These are phyloP conservation scores for Arctopsyche grandis DNA, from an alignment of 1,140 invertebrate genomes.

Conservation along the genomic window DNA sequence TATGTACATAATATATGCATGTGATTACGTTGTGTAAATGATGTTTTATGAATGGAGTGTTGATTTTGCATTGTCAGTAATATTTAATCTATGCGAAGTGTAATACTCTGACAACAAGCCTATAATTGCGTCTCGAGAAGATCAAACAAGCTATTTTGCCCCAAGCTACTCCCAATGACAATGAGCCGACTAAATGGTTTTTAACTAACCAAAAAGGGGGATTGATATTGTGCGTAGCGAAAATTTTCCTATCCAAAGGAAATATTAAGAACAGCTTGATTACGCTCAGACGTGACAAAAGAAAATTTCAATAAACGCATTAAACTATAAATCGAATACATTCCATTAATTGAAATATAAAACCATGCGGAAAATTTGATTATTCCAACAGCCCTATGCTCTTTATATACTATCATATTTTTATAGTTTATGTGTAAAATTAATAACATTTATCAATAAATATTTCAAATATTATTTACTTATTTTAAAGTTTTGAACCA, in stretches of 20 bases:
- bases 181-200: conserved; percentile 8
- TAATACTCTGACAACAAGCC: background rate
- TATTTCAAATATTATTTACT: too few species aligned
- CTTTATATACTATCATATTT: too few species aligned
- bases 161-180: background rate
- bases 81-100: background rate
- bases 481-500: too few species aligned
- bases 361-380: too few species aligned
- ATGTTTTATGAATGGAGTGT: background rate
- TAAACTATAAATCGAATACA: background rate
- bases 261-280: background rate
- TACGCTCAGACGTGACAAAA: background rate
- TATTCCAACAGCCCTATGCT: too few species aligned
- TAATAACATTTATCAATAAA: too few species aligned
- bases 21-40: too few species aligned
- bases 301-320: background rate
- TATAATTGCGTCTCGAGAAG: conserved; percentile 9
- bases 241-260: background rate
- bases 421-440: too few species aligned
- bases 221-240: background rate
- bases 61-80: background rate
- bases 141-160: background rate
- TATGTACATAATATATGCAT: too few species aligned
- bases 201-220: conserved; percentile 10
- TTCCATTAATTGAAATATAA: too few species aligned